These are phyloP conservation scores for Drosophila ficusphila DNA, from an alignment of 1,140 invertebrate species.

Conservation along the genomic window DNA sequence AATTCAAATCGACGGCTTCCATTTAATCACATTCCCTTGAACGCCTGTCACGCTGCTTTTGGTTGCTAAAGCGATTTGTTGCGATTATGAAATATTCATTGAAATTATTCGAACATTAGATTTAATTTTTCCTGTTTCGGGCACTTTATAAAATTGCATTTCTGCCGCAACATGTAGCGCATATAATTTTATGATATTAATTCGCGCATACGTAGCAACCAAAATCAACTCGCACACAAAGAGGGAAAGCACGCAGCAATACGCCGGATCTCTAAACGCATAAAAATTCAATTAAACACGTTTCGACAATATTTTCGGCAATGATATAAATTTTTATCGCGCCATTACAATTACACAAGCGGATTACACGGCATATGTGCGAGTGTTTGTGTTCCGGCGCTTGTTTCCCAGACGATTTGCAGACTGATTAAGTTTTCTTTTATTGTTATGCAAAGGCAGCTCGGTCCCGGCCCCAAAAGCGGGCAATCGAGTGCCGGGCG, in stretches of 20 bases:
- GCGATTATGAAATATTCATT: conserved; percentile 58
- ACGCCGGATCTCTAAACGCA: conserved; percentile 50
- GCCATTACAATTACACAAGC: conserved; percentile 80
- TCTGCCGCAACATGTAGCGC: conserved; percentile 37
- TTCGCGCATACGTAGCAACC: conserved; percentile 38
- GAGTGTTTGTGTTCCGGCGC: neutral
- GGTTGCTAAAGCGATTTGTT: conserved; percentile 40
- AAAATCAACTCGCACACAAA: conserved; percentile 16
- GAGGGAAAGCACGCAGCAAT: neutral
- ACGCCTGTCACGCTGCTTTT: conserved; percentile 8
- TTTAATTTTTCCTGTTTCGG: conserved; percentile 41
- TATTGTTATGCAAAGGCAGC: conserved; percentile 67
- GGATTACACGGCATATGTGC: conserved; percentile 57
- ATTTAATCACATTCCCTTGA: conserved; percentile 29
- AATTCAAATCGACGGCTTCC: conserved; percentile 11
- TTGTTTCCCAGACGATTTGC: conserved; percentile 61
- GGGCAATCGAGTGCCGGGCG: conserved; percentile 48
- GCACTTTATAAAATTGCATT: conserved; percentile 61
- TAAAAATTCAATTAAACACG: conserved; percentile 83
- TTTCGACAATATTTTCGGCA: conserved; percentile 77
- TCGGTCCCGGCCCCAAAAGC: conserved; percentile 31
- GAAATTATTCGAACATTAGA: conserved; percentile 56
- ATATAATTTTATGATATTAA: conserved; percentile 80
- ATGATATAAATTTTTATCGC: conserved; percentile 79
- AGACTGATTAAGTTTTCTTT: conserved; percentile 77